Conservation (phyloP, 2,113 vertebrate species). For the Callionymus lyra region DNA sequence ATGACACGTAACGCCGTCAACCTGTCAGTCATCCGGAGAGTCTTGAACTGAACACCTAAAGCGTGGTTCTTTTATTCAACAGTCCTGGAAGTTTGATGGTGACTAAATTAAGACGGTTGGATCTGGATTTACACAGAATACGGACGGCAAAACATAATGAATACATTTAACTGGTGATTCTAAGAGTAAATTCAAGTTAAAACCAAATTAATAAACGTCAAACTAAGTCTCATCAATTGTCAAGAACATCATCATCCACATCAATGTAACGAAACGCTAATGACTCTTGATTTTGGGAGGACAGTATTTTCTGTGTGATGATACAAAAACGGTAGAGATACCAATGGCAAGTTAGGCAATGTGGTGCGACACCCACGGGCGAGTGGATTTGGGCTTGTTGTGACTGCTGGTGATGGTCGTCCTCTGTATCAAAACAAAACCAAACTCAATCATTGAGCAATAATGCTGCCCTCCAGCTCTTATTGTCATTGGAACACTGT, state of each 20-base stretch:
- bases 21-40: slow-evolving; percentile 43
- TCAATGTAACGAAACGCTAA: no score
- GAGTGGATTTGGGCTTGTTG: slow-evolving; percentile 27
- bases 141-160: no score
- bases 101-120: no score
- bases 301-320: background rate
- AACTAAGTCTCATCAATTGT: no score
- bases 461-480: slow-evolving; percentile 29
- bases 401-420: slow-evolving; percentile 40
- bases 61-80: no score
- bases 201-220: no score
- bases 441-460: slow-evolving; percentile 20
- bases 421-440: slow-evolving; percentile 31
- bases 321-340: slow-evolving; percentile 13
- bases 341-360: slow-evolving; percentile 18
- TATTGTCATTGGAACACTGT: slow-evolving; percentile 37
- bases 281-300: no score
- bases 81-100: no score
- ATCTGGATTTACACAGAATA: no score
- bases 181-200: no score
- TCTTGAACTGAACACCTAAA: background rate
- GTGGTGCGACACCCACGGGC: slow-evolving; percentile 20
- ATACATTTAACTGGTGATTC: no score
- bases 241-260: no score
- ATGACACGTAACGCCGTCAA: slow-evolving; percentile 14